A percentile compares a stretch with the other conserved stretches of the same genome.
Evolutionary conservation across 1,140 invertebrate genomes (phyloP).

Genomic region (Lamellibrachia luymesi): DNA sequence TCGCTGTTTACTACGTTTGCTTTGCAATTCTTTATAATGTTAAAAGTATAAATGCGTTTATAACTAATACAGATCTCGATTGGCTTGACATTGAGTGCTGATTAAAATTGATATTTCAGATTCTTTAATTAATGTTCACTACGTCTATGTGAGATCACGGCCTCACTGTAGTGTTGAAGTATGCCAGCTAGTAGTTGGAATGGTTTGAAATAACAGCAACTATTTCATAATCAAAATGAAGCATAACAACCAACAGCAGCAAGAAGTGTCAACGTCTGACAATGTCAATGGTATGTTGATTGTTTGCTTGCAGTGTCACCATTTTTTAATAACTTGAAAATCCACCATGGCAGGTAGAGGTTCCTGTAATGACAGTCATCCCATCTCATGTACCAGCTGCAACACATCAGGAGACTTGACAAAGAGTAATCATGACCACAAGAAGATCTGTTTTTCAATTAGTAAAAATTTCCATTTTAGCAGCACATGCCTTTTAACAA

Average conservation of each 20-base stretch:
- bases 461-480: no score
- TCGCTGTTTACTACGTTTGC: background rate
- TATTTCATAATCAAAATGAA: background rate
- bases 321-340: background rate
- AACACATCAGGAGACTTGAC: no score
- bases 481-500: no score
- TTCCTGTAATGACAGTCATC: background rate
- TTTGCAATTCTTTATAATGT: no score
- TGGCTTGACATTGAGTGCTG: no score
- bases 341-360: background rate
- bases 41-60: no score
- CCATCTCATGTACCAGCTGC: no score
- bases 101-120: no score
- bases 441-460: no score
- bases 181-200: background rate
- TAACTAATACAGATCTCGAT: no score
- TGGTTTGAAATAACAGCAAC: background rate
- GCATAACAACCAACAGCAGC: background rate
- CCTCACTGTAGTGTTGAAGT: background rate
- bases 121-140: background rate
- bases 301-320: background rate
- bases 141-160: background rate
- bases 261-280: background rate
- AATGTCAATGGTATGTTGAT: background rate
- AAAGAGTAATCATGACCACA: no score